Base-by-base conservation (phyloP, 1,140 invertebrate genomes). In the Listronotus oregonensis region DNA sequence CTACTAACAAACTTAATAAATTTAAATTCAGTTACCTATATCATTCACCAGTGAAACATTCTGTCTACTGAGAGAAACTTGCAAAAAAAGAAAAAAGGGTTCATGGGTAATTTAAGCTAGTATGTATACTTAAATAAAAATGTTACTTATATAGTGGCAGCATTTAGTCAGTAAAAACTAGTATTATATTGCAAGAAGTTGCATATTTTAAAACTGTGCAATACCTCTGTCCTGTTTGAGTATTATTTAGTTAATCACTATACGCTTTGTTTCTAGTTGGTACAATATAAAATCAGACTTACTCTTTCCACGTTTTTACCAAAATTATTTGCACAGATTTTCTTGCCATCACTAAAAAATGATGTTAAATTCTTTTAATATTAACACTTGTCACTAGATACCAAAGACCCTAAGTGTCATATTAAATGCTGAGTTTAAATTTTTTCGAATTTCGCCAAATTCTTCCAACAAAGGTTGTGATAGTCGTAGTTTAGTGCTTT, bases 391-490 rank as follows among this genome's bases (percentile, higher is more conserved):
- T 72, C 65, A 73, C 65, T 71, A 59, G 50, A 73, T 77, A 77
- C 74, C 75, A 77, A 77, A 77, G 74, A 77, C 70, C 58, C 61
- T 44, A 64, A 70, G 75, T 77, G 73, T 77, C 75, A 77, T 73
- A 77, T 51, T 66, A 52, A 59, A 49, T 54, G 47, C 39, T 49
- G 51, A 54, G 17, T 54, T 67, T 64, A 69, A 69, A 69, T 72
- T 67, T 66, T 66, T 68, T 70, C 63, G 62, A 71, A 73, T 71
- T 72, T 71, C 72, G 74, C 74, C 75, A 76, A 76, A 75, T 75
- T 77, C 75, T 78, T 78, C 75, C 75, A 78, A 68, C 74, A 69
- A 58, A 71, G 75, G 74, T 78, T 78, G 77, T 78, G 76, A 75
- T 78, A 75, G 69, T 64, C 62, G 50, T 70, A 67, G 69, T 65